phyloP scores from a whole-genome alignment of 2,888 invertebrate genomes.

The Chorisops tibialis region DNA sequence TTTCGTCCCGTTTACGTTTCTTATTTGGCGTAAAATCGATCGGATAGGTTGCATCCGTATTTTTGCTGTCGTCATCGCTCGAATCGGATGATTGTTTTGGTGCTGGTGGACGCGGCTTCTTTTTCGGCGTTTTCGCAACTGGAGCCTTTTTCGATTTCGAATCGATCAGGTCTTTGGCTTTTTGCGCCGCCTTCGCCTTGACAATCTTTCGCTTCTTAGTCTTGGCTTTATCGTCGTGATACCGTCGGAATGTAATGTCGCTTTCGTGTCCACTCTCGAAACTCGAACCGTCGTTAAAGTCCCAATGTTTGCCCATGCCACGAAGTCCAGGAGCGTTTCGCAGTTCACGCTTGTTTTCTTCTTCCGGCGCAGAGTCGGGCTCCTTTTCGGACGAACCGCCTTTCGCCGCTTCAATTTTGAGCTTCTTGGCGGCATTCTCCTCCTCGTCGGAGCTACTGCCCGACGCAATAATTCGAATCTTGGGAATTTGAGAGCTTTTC shows the following conservation, averaged over 20 bases:
- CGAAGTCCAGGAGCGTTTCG: constrained; percentile 72
- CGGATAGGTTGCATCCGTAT: constrained; percentile 49
- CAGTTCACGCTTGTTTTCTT: constrained; percentile 56
- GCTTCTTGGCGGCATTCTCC: constrained; percentile 37
- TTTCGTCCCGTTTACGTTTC: constrained; percentile 53
- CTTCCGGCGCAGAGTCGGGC: constrained; percentile 36
- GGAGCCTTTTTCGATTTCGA: constrained; percentile 37
- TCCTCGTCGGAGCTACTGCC: constrained; percentile 57
- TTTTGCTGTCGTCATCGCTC: constrained; percentile 55
- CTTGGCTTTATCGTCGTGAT: constrained; percentile 30
- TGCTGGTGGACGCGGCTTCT: constrained; percentile 34
- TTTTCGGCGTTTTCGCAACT: constrained; percentile 36
- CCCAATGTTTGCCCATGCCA: constrained; percentile 80
- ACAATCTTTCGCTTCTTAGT: constrained; percentile 28
- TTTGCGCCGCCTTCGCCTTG: constrained; percentile 17
- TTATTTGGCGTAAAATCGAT: constrained; percentile 54
- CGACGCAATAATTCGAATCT: constrained; percentile 46
- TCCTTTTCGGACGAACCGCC: constrained; percentile 36
- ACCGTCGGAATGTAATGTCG: constrained; percentile 27
- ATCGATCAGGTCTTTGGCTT: constrained; percentile 42
- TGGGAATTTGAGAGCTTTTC: constrained; percentile 53
- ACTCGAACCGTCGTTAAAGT: constrained; percentile 60
- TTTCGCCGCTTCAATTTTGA: constrained; percentile 33
- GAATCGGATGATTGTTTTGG: constrained; percentile 47
- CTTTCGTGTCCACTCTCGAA: constrained; percentile 35